phyloP scores from a whole-genome alignment of 2,888 invertebrate species.

The Elegia similella region DNA sequence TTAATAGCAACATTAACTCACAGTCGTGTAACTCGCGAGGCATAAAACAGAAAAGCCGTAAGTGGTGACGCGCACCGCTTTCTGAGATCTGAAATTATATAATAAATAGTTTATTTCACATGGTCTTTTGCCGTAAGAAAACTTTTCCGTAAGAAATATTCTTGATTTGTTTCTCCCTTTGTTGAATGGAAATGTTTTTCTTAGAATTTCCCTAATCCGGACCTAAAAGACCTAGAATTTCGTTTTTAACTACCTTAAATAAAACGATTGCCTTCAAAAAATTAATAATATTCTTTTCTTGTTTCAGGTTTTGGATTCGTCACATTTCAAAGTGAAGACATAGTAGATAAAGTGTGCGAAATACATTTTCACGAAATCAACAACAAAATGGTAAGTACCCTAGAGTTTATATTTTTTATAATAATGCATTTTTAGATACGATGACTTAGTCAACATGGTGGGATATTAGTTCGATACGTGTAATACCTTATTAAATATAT shows the following conservation, averaged over 20 bases:
- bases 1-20: constrained; percentile 31
- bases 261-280: neutral
- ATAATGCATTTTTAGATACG: too few relatives aligned
- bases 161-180: too few relatives aligned
- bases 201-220: too few relatives aligned
- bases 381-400: constrained; percentile 99
- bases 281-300: constrained; percentile 49
- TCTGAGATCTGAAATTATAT: constrained; percentile 56
- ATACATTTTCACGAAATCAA: constrained; percentile 99
- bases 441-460: too few relatives aligned
- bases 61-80: constrained; percentile 55
- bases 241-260: neutral
- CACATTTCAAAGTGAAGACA: constrained; percentile 99
- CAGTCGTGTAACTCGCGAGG: constrained; percentile 57
- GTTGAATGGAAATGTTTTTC: too few relatives aligned
- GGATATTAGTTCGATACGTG: too few relatives aligned
- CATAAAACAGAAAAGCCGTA: constrained; percentile 65
- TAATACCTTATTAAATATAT: too few relatives aligned
- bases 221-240: neutral
- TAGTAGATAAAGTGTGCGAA: constrained; percentile 99
- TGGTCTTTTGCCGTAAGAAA: too few relatives aligned
- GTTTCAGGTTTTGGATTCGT: constrained; percentile 99
- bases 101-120: too few relatives aligned
- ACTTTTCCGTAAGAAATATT: too few relatives aligned
- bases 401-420: too few relatives aligned